These are phyloP conservation scores for Meriones psammophilus DNA, from an alignment of 2,797 vertebrate species.

Conservation along the genomic window DNA sequence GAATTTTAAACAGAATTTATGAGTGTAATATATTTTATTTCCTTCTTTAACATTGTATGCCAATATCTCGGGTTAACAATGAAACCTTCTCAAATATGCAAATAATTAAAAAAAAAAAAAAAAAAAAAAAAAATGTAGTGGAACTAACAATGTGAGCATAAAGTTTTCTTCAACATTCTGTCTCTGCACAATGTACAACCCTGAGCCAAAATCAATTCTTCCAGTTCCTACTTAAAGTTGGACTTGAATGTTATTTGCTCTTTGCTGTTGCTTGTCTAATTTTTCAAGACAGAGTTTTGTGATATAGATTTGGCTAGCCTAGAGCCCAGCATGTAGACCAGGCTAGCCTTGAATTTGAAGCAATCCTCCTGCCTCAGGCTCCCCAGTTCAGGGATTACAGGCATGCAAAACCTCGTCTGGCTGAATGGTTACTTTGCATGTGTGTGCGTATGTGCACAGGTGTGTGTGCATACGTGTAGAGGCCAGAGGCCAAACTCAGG, in stretches of 20 bases:
- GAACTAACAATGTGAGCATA: neutral
- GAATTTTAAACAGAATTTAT: conserved; percentile 43
- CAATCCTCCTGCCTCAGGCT: neutral
- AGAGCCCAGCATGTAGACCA: neutral
- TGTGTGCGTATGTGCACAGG: neutral
- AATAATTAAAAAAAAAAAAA: neutral
- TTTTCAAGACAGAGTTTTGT: neutral
- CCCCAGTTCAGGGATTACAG: neutral
- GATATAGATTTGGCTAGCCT: neutral
- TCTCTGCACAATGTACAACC: neutral
- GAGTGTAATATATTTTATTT: conserved; percentile 62
- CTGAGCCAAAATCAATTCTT: conserved; percentile 14
- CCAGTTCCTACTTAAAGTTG: conserved; percentile 21
- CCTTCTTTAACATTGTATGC: neutral
- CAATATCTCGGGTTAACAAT: conserved; percentile 51
- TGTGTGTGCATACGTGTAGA: neutral
- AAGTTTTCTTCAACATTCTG: conserved; percentile 35
- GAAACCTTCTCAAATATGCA: conserved; percentile 31
- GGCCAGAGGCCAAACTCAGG: neutral
- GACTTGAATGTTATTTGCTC: neutral
- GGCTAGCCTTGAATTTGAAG: neutral
- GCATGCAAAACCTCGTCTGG: neutral
- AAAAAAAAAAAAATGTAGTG: neutral
- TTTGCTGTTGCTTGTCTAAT: neutral
- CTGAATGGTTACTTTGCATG: neutral